phyloP scores from a whole-genome alignment of 2,888 invertebrate species.

The Lissocephala sabroskyi region DNA sequence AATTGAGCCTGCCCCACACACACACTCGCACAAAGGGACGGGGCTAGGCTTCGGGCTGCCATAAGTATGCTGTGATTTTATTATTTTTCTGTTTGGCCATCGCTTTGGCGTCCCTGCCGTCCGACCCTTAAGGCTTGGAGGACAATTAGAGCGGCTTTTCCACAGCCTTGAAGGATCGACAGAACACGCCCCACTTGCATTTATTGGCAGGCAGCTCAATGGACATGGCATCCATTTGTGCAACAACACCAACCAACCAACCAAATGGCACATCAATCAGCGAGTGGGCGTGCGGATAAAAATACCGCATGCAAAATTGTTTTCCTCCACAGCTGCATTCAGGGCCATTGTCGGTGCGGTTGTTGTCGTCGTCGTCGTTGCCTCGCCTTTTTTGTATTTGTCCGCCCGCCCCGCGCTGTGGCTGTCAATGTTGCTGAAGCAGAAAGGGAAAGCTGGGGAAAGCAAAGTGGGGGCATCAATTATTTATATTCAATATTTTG shows the following conservation, averaged over 20 bases:
- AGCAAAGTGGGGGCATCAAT: slow-evolving; percentile 39
- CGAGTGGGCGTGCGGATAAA: slow-evolving; percentile 3
- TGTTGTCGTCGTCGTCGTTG: slow-evolving; percentile 13
- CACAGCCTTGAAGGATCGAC: slow-evolving; percentile 37
- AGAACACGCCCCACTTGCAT: neutral
- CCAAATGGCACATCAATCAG: slow-evolving; percentile 46
- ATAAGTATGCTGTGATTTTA: slow-evolving; percentile 43
- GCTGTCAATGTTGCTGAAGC: too few species aligned
- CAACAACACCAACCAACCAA: too few species aligned
- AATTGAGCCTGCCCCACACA: slow-evolving; percentile 53
- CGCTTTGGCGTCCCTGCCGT: neutral
- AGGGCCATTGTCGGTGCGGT: slow-evolving; percentile 20
- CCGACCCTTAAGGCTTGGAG: neutral
- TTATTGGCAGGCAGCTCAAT: neutral
- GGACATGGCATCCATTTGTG: slow-evolving; percentile 28
- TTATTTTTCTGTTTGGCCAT: slow-evolving; percentile 4
- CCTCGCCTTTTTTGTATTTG: too few species aligned
- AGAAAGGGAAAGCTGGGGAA: neutral
- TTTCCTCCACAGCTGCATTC: slow-evolving; percentile 19
- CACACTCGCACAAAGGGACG: too few species aligned
- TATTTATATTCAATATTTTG: slow-evolving; percentile 59
- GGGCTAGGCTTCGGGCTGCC: too few species aligned
- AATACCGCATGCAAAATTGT: slow-evolving; percentile 22
- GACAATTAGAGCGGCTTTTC: slow-evolving; percentile 19
- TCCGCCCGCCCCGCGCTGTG: too few species aligned